Percentiles rank a stretch among this genome's conserved stretches.
Evolutionary conservation across 2,888 invertebrate species (phyloP).

Genomic region (Cantharis lateralis): DNA sequence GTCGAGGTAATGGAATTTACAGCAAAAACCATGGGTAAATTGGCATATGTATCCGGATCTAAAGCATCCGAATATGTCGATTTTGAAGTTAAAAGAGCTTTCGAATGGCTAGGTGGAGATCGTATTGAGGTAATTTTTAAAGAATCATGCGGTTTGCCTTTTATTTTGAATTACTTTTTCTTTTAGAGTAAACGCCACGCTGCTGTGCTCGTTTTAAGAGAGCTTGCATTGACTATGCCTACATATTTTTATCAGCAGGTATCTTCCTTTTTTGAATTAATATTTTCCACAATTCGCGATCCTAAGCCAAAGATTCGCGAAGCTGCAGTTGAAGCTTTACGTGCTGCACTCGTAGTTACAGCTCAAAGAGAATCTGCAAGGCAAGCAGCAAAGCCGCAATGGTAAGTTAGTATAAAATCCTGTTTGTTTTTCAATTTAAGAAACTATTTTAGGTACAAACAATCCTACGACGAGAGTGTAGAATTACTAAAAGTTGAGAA

Average conservation of each 20-base stretch:
- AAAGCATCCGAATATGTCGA: conserved; percentile 97
- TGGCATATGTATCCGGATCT: conserved; percentile 90
- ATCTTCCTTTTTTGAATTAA: conserved; percentile 90
- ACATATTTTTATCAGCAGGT: conserved; percentile 97
- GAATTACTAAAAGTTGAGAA: conserved; percentile 74
- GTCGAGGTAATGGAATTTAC: conserved; percentile 94
- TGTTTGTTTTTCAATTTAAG: not conserved
- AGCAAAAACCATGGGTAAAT: conserved; percentile 90
- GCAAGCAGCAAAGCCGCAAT: conserved; percentile 85
- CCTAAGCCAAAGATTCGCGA: conserved; percentile 90
- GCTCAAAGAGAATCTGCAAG: conserved; percentile 95
- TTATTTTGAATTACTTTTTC: conserved; percentile 27
- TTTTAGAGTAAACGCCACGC: conserved; percentile 80
- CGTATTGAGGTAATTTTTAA: conserved; percentile 69
- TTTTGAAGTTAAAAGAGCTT: conserved; percentile 93
- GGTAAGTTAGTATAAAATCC: conserved; percentile 63
- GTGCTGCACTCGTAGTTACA: conserved; percentile 92
- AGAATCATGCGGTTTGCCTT: not conserved
- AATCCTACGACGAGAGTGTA: conserved; percentile 90
- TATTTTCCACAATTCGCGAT: conserved; percentile 89
- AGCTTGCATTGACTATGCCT: conserved; percentile 93
- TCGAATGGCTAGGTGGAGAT: conserved; percentile 93
- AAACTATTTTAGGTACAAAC: conserved; percentile 67
- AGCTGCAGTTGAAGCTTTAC: conserved; percentile 90
- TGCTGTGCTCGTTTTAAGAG: conserved; percentile 88